A percentile compares a stretch with the other conserved stretches of the same genome.
Evolutionary conservation across 2,888 invertebrate genomes (phyloP).

Genomic region (Pammene fasciana): DNA sequence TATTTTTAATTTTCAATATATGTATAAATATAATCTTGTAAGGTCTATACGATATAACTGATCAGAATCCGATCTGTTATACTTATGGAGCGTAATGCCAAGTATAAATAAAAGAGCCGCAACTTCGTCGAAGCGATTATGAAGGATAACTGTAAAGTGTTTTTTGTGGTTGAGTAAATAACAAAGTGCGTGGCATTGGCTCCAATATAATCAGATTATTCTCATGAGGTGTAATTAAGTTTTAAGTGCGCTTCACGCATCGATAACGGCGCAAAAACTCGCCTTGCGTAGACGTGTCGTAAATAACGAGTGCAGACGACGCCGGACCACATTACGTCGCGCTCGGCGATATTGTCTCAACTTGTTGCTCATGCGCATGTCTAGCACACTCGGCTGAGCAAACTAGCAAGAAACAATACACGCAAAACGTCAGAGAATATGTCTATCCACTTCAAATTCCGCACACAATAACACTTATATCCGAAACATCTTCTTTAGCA

Average conservation of each 20-base stretch:
- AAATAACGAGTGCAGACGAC: conserved; percentile 45
- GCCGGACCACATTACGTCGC: conserved; percentile 47
- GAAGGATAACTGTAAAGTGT: conserved; percentile 23
- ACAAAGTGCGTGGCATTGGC: conserved; percentile 18
- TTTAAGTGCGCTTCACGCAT: conserved; percentile 54
- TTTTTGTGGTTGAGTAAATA: conserved; percentile 34
- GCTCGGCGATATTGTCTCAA: conserved; percentile 45
- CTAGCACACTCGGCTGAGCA: conserved; percentile 45
- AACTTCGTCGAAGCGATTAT: conserved; percentile 14
- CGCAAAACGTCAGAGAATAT: neutral
- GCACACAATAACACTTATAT: neutral
- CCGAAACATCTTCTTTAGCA: neutral
- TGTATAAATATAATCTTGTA: too few relatives aligned
- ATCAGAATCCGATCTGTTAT: conserved; percentile 13
- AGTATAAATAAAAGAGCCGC: conserved; percentile 26
- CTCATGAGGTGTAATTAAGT: conserved; percentile 54
- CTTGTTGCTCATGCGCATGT: conserved; percentile 25
- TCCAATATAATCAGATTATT: conserved; percentile 53
- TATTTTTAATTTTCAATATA: neutral
- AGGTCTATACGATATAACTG: too few relatives aligned
- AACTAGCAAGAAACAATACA: neutral
- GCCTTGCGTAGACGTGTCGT: conserved; percentile 43
- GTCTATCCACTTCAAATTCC: neutral
- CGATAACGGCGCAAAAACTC: conserved; percentile 51
- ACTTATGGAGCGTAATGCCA: conserved; percentile 12